Evolutionary conservation across 2,113 vertebrate genomes (phyloP).

Genomic region (Cynopterus brachyotis): DNA sequence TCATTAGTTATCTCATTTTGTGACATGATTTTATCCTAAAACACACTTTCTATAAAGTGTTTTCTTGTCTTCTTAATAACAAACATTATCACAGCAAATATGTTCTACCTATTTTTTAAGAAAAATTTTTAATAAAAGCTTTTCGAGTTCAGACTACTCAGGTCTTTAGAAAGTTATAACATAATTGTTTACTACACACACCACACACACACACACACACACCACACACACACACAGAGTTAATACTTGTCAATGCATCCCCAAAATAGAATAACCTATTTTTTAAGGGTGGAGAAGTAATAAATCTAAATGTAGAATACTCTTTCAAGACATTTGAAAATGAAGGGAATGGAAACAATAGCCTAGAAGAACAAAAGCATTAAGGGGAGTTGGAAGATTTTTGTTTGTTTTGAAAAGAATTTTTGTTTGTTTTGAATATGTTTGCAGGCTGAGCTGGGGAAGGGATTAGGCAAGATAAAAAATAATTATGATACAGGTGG

Average conservation of each 20-base stretch:
- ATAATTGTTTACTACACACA: background rate
- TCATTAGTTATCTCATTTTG: background rate
- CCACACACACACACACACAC: background rate
- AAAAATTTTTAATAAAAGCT: background rate
- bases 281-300: background rate
- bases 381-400: background rate
- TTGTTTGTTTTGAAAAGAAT: background rate
- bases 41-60: background rate
- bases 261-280: background rate
- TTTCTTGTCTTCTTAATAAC: background rate
- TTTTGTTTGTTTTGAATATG: background rate
- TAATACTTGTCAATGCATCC: background rate
- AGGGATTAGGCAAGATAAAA: background rate
- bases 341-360: background rate
- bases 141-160: background rate
- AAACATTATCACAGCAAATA: background rate
- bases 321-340: background rate
- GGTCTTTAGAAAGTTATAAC: background rate
- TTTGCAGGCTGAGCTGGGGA: background rate
- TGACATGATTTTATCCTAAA: background rate
- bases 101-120: background rate
- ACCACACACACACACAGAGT: background rate
- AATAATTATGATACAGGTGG: background rate
- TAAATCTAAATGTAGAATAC: background rate
- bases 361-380: background rate